phyloP scores from a whole-genome alignment of 2,113 vertebrate species.

The Callocephalon fimbriatum region DNA sequence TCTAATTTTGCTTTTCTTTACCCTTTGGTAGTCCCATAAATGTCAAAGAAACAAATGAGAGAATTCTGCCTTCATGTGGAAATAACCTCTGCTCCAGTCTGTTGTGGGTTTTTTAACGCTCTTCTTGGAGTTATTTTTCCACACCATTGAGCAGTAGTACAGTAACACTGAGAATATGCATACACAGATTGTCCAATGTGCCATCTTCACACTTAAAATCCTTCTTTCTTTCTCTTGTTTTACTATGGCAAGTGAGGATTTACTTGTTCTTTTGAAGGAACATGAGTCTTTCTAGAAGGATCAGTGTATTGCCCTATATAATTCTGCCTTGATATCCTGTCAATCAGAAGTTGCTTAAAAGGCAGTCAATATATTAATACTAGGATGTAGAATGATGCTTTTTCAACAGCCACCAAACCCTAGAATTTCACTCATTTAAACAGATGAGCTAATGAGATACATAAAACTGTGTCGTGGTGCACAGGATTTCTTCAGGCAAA shows the following conservation, averaged over 20 bases:
- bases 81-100: slow-evolving; percentile 26
- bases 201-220: background rate
- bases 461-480: background rate
- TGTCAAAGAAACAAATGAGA: slow-evolving; percentile 47
- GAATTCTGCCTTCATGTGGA: slow-evolving; percentile 22
- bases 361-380: background rate
- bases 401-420: background rate
- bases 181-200: background rate
- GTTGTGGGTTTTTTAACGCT: background rate
- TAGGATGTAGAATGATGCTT: background rate
- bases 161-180: background rate
- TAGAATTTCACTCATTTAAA: background rate
- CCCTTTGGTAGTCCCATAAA: slow-evolving; percentile 56
- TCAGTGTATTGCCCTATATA: background rate
- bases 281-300: background rate
- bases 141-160: background rate
- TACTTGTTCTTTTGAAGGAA: background rate
- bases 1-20: slow-evolving; percentile 63
- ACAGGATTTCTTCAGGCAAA: background rate
- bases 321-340: background rate
- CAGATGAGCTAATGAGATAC: background rate
- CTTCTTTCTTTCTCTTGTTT: background rate
- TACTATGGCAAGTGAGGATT: background rate
- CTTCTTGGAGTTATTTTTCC: slow-evolving; percentile 55
- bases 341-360: background rate